Evolutionary conservation across 2,888 invertebrate genomes (phyloP).

Genomic region (Cremastinae sp.): DNA sequence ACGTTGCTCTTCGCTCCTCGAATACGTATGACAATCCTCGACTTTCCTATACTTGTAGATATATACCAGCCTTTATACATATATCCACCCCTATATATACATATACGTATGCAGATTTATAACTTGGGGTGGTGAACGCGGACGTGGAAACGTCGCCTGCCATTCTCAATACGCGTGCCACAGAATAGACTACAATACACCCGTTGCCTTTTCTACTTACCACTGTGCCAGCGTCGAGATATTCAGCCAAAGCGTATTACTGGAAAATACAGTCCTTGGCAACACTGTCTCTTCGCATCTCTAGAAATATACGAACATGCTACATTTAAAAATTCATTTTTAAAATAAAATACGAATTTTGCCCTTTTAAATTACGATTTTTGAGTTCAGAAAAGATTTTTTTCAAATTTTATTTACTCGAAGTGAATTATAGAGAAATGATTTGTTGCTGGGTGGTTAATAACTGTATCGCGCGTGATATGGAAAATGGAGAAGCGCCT

Average conservation of each 20-base stretch:
- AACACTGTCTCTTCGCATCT: too few relatives aligned
- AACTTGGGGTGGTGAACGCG: slow-evolving; percentile 42
- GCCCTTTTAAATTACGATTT: too few relatives aligned
- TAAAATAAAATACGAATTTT: too few relatives aligned
- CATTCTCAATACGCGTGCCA: slow-evolving; percentile 56
- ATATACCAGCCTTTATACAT: too few relatives aligned
- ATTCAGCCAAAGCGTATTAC: too few relatives aligned
- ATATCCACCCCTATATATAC: background rate
- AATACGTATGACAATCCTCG: slow-evolving; percentile 40
- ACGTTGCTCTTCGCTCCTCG: slow-evolving; percentile 46
- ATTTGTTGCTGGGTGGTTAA: background rate
- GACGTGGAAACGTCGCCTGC: slow-evolving; percentile 62
- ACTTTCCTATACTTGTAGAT: too few relatives aligned
- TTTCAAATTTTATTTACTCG: background rate
- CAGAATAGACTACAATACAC: slow-evolving; percentile 40
- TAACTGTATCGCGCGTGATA: slow-evolving; percentile 44
- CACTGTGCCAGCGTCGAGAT: background rate
- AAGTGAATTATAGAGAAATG: background rate
- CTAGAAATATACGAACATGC: too few relatives aligned
- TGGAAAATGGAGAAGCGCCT: slow-evolving; percentile 31
- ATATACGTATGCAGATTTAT: slow-evolving; percentile 15
- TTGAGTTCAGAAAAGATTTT: background rate
- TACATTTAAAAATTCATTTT: too few relatives aligned
- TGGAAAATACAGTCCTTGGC: background rate
- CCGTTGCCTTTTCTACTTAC: slow-evolving; percentile 36